Conservation (phyloP, 2,113 vertebrate genomes). For the Rhabdomys dilectus region DNA sequence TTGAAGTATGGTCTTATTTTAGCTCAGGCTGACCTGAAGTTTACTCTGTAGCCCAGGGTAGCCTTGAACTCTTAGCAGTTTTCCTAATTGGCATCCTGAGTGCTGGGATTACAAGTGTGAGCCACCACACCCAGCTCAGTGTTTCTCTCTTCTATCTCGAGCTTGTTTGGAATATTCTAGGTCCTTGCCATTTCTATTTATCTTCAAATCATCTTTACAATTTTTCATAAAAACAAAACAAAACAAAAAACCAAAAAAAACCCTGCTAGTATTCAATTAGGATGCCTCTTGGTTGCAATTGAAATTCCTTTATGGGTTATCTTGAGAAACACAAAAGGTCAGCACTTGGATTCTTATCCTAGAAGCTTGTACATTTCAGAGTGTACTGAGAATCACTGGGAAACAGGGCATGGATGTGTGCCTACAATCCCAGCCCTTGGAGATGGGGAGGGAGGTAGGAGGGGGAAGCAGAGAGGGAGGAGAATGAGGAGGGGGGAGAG, state of each 20-base stretch:
- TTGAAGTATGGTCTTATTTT: neutral
- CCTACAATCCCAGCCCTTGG: neutral
- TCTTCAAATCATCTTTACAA: neutral
- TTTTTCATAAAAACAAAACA: neutral
- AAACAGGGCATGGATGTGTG: neutral
- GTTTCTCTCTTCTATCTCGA: neutral
- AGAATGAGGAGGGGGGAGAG: no score
- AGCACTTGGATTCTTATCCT: neutral
- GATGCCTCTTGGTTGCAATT: neutral
- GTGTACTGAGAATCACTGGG: neutral
- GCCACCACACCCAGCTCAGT: neutral
- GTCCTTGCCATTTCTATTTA: neutral
- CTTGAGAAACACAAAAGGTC: neutral
- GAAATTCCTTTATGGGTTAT: neutral
- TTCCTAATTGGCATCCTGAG: neutral
- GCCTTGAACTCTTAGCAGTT: neutral
- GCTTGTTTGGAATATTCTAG: neutral
- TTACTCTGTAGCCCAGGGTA: neutral
- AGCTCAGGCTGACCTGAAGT: neutral
- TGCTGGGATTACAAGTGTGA: neutral
- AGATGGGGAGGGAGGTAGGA: neutral
- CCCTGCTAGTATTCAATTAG: neutral
- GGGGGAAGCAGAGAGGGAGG: no score
- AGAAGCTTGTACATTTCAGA: neutral
- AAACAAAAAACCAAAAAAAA: no score